Percentiles rank a stretch among this genome's conserved stretches.
Evolutionary conservation across 2,113 vertebrate species (phyloP).

Genomic region (Leptobrachium ailaonicum): DNA sequence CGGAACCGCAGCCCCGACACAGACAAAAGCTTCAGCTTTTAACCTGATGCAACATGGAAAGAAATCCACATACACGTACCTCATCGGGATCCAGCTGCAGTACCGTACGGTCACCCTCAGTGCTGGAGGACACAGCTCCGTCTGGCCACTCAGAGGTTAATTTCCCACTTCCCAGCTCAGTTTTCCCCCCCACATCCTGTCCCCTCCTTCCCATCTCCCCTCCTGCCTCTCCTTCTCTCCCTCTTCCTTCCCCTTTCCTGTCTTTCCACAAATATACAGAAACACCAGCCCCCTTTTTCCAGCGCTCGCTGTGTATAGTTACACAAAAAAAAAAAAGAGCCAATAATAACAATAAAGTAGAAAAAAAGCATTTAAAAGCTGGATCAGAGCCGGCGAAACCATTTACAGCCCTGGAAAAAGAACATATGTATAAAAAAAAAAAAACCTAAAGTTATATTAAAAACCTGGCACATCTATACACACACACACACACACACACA

Average conservation of each 20-base stretch:
- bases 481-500: too few relatives aligned
- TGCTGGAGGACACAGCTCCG: neutral
- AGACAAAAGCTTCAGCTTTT: too few relatives aligned
- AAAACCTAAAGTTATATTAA: too few relatives aligned
- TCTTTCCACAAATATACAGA: conserved; percentile 1
- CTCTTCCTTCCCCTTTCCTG: conserved; percentile 17
- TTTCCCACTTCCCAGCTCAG: neutral
- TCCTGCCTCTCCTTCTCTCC: conserved; percentile 2
- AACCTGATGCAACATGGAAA: too few relatives aligned
- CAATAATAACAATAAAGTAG: too few relatives aligned
- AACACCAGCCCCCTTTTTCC: neutral
- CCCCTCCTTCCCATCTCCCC: conserved; percentile 11
- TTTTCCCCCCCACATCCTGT: conserved; percentile 10
- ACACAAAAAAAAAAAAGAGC: too few relatives aligned
- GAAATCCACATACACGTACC: neutral
- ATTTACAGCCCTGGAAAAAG: too few relatives aligned
- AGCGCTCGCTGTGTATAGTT: neutral
- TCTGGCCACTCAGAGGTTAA: neutral
- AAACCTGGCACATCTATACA: too few relatives aligned
- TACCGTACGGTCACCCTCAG: neutral
- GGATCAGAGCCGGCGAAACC: too few relatives aligned
- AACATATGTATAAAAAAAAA: too few relatives aligned
- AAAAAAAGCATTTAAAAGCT: too few relatives aligned
- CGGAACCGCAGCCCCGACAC: too few relatives aligned
- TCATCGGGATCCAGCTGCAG: neutral